Percentiles rank a stretch among this genome's conserved stretches.
phyloP scores from a whole-genome alignment of 1,140 invertebrate species.

The Hyphantria cunea region DNA sequence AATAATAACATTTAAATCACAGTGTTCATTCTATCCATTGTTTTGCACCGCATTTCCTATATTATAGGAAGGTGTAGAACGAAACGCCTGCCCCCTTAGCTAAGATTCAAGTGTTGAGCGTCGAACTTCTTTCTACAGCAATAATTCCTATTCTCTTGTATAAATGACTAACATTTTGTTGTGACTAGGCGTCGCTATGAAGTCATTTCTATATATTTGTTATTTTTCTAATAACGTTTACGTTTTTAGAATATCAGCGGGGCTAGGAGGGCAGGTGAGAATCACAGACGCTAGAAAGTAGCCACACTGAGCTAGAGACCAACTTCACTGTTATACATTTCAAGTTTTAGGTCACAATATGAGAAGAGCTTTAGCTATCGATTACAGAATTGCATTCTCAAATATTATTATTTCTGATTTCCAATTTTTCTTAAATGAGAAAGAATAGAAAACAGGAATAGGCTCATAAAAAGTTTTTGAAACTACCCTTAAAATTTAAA shows the following conservation, averaged over 20 bases:
- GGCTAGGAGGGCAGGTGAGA: too few relatives aligned
- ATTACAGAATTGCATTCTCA: background rate
- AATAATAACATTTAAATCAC: constrained; percentile 61
- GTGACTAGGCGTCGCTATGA: too few relatives aligned
- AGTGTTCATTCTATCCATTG: constrained; percentile 49
- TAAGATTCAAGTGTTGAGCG: too few relatives aligned
- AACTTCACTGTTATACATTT: background rate
- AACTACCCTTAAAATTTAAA: constrained; percentile 22
- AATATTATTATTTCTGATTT: constrained; percentile 11
- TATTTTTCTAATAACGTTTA: too few relatives aligned
- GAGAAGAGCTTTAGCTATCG: background rate
- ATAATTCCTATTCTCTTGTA: too few relatives aligned
- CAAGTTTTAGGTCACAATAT: background rate
- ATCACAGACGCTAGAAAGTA: constrained; percentile 1
- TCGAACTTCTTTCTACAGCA: too few relatives aligned
- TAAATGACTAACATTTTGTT: too few relatives aligned
- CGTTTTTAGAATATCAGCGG: too few relatives aligned
- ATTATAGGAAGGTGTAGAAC: constrained; percentile 21
- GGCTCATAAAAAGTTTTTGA: constrained; percentile 4
- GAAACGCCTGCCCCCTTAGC: too few relatives aligned
- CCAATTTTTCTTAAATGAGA: constrained; percentile 10
- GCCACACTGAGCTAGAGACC: background rate
- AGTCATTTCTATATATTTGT: too few relatives aligned
- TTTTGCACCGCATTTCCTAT: constrained; percentile 41
- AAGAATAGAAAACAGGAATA: constrained; percentile 17